A percentile compares a stretch with the other conserved stretches of the same genome.
phyloP scores from a whole-genome alignment of 2,113 vertebrate genomes.

The Probosciger aterrimus region DNA sequence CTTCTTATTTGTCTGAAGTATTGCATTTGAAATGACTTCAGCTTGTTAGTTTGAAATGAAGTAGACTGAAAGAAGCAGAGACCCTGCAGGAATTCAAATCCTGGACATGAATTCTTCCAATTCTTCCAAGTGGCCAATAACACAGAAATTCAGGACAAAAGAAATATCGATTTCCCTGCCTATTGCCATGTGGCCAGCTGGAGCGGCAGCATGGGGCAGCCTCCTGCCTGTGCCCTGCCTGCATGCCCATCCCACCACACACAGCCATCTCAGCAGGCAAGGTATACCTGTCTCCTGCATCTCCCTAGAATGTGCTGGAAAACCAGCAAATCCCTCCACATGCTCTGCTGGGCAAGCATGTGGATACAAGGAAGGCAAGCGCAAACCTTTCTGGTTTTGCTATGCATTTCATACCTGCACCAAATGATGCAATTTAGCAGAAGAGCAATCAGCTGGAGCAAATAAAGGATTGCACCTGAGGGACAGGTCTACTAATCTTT shows the following conservation, averaged over 20 bases:
- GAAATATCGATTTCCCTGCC: accelerated
- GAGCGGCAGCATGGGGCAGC: background rate
- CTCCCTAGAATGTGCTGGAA: too few relatives aligned
- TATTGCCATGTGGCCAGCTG: background rate
- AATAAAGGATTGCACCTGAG: background rate
- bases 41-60: background rate
- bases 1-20: background rate
- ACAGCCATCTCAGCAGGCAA: accelerated
- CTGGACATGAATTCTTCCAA: background rate
- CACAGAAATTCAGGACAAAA: background rate
- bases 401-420: background rate
- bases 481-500: background rate
- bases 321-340: accelerated
- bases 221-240: background rate
- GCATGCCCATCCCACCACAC: background rate
- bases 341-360: accelerated
- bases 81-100: background rate
- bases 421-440: accelerated
- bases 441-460: background rate
- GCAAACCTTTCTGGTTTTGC: too few relatives aligned
- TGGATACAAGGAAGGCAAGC: accelerated
- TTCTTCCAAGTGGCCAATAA: too few relatives aligned
- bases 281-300: accelerated
- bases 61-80: background rate
- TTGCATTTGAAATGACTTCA: too few relatives aligned